Evolutionary conservation across 2,797 vertebrate genomes (phyloP).

Genomic region (Chaetophractus vellerosus): DNA sequence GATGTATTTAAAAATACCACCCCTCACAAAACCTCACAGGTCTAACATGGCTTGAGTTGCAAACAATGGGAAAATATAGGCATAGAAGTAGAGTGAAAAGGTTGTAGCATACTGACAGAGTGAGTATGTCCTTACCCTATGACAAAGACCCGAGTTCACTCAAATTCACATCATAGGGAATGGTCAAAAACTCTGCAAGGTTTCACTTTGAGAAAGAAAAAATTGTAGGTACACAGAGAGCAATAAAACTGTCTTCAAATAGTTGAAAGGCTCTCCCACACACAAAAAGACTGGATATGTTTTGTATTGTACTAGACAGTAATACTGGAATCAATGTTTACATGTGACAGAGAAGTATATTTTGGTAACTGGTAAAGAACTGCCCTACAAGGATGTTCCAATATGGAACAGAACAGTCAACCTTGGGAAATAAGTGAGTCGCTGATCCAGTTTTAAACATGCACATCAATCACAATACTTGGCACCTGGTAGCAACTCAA

Average conservation of each 20-base stretch:
- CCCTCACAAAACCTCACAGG: neutral
- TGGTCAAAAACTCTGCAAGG: neutral
- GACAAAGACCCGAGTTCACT: conserved; percentile 60
- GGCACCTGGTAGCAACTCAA: neutral
- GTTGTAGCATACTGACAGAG: conserved; percentile 8
- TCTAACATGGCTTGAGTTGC: conserved; percentile 22
- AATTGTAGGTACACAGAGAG: neutral
- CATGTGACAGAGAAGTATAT: neutral
- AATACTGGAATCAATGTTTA: conserved; percentile 30
- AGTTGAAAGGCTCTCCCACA: conserved; percentile 56
- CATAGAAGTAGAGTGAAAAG: conserved; percentile 27
- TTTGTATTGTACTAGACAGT: conserved; percentile 11
- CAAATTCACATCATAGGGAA: conserved; percentile 1
- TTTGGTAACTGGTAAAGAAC: conserved; percentile 56
- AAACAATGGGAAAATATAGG: conserved; percentile 65
- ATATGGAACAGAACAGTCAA: neutral
- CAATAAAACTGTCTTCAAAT: conserved; percentile 38
- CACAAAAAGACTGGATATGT: neutral
- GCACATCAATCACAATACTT: neutral
- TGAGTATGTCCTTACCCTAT: neutral
- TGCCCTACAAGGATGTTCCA: conserved; percentile 14
- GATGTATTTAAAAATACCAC: conserved; percentile 21
- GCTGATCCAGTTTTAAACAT: neutral
- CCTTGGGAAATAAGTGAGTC: neutral
- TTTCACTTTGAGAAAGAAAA: conserved; percentile 50